These are phyloP conservation scores for Varecia variegata DNA, from an alignment of 2,797 vertebrate species.

Conservation along the genomic window DNA sequence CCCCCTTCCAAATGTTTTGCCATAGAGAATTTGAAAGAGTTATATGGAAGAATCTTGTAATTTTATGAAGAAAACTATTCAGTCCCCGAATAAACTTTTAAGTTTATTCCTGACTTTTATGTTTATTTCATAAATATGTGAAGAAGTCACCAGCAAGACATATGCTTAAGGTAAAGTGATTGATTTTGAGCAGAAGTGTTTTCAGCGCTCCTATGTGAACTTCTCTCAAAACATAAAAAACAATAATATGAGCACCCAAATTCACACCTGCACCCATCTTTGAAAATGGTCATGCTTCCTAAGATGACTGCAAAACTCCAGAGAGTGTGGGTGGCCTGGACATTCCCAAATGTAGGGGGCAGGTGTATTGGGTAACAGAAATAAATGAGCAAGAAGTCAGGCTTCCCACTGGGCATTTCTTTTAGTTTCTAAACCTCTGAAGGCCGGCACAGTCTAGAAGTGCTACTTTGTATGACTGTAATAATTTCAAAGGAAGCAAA, in stretches of 20 bases:
- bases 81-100: neutral
- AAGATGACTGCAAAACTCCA: neutral
- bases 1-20: neutral
- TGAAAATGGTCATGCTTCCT: neutral
- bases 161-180: neutral
- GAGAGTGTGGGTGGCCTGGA: neutral
- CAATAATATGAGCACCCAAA: neutral
- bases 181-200: neutral
- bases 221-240: neutral
- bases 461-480: neutral
- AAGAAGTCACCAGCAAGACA: neutral
- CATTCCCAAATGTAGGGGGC: no score
- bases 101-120: neutral
- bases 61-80: constrained; percentile 6
- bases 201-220: neutral
- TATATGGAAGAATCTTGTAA: neutral
- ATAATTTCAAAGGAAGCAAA: neutral
- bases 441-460: neutral
- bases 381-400: neutral
- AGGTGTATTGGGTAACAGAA: neutral
- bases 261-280: neutral
- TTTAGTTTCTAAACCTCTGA: neutral
- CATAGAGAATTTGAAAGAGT: neutral
- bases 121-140: neutral
- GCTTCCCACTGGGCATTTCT: neutral